These are phyloP conservation scores for Lamprologus sp. DNA, from an alignment of 2,113 vertebrate genomes.

Conservation along the genomic window DNA sequence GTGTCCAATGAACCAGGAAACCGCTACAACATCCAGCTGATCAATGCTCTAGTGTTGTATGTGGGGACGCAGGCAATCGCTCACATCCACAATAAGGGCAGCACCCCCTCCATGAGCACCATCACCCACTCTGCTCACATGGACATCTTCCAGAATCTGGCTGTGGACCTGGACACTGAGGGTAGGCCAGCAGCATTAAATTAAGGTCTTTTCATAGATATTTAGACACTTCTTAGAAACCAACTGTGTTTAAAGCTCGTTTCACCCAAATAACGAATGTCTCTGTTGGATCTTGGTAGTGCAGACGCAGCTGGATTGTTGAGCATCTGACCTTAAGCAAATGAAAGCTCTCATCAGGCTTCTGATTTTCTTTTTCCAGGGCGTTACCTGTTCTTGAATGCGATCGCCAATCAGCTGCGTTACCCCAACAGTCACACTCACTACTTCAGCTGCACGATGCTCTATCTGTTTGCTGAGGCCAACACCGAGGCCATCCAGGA, in stretches of 20 bases:
- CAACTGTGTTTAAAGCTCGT: neutral
- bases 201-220: neutral
- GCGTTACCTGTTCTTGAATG: conserved; percentile 96
- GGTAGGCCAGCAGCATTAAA: conserved; percentile 65
- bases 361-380: conserved; percentile 61
- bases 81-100: conserved; percentile 99
- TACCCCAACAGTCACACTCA: conserved; percentile 99
- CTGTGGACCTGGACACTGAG: conserved; percentile 97
- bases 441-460: conserved; percentile 99
- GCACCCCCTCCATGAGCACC: conserved; percentile 98
- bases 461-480: conserved; percentile 97
- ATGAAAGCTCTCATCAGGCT: neutral
- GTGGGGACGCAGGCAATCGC: conserved; percentile 98
- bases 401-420: conserved; percentile 97
- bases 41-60: conserved; percentile 96
- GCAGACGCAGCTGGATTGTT: neutral
- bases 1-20: conserved; percentile 98
- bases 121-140: conserved; percentile 99
- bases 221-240: neutral
- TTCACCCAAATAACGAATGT: neutral
- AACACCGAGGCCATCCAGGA: conserved; percentile 99
- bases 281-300: neutral
- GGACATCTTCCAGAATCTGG: conserved; percentile 99
- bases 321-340: neutral
- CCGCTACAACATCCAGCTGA: conserved; percentile 98